Evolutionary conservation across 2,888 invertebrate species (phyloP).

Genomic region (Trichopoda pennipes): DNA sequence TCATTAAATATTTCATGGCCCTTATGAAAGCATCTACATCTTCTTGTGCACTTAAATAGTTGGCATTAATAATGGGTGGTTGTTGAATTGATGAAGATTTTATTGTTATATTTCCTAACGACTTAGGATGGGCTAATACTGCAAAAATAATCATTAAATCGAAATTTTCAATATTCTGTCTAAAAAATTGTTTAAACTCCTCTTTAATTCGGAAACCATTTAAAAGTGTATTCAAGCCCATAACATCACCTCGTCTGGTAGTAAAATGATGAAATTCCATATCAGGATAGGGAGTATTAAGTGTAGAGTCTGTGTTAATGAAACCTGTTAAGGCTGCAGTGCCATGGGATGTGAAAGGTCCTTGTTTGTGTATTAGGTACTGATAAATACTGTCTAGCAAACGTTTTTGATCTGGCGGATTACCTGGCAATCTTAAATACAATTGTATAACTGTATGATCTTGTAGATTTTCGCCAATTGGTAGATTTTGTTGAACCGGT

Average conservation of each 20-base stretch:
- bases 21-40: slow-evolving; percentile 78
- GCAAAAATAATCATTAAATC: slow-evolving; percentile 68
- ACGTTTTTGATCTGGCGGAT: slow-evolving; percentile 72
- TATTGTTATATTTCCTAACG: slow-evolving; percentile 81
- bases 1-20: slow-evolving; percentile 76
- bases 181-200: slow-evolving; percentile 46
- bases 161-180: slow-evolving; percentile 16
- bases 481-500: slow-evolving; percentile 71
- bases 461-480: slow-evolving; percentile 88
- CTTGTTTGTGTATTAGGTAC: slow-evolving; percentile 82
- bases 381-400: slow-evolving; percentile 75
- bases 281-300: slow-evolving; percentile 82
- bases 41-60: slow-evolving; percentile 82
- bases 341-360: slow-evolving; percentile 81
- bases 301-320: slow-evolving; percentile 82
- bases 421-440: slow-evolving; percentile 78
- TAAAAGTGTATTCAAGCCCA: slow-evolving; percentile 74
- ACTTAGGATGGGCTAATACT: slow-evolving; percentile 76
- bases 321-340: slow-evolving; percentile 82
- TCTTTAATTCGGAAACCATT: slow-evolving; percentile 60
- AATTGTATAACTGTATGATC: slow-evolving; percentile 86
- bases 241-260: slow-evolving; percentile 56
- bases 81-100: slow-evolving; percentile 81
- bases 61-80: slow-evolving; percentile 82
- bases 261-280: slow-evolving; percentile 82